Conservation (phyloP, 1,140 invertebrate genomes). For the Drosophila kurseongensis region DNA sequence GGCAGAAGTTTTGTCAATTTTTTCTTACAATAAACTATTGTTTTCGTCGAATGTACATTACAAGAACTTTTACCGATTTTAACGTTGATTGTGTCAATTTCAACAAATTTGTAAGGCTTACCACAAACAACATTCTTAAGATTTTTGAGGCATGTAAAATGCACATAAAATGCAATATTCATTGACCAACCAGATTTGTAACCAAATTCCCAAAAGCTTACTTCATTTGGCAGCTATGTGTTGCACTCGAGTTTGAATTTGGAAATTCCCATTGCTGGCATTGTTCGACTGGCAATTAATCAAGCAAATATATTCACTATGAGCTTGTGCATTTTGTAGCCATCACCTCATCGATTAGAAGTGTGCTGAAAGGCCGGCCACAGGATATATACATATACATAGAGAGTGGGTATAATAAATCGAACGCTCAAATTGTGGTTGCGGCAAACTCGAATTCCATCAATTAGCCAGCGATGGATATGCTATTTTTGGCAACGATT, state of each 20-base stretch:
- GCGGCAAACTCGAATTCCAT: conserved; percentile 33
- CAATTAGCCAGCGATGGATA: conserved; percentile 35
- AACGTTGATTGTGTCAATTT: too few relatives aligned
- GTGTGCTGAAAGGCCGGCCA: conserved; percentile 1
- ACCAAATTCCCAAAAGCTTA: not conserved
- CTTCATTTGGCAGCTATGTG: not conserved
- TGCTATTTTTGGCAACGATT: conserved; percentile 20
- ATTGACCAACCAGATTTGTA: not conserved
- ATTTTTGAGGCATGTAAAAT: too few relatives aligned
- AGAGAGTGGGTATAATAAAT: conserved; percentile 15
- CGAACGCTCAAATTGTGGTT: conserved; percentile 25
- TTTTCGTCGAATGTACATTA: too few relatives aligned
- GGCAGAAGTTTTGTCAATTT: too few relatives aligned
- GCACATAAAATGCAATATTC: not conserved
- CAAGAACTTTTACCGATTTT: too few relatives aligned
- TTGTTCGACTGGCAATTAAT: conserved; percentile 22
- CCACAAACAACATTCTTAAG: not conserved
- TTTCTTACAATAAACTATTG: too few relatives aligned
- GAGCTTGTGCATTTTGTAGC: not conserved
- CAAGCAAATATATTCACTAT: conserved; percentile 10
- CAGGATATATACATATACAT: not conserved
- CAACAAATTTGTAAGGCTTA: too few relatives aligned
- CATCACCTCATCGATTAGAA: conserved; percentile 9
- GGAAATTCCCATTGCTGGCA: not conserved
- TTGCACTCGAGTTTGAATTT: not conserved